phyloP scores from a whole-genome alignment of 1,140 invertebrate genomes.

The Mya arenaria region DNA sequence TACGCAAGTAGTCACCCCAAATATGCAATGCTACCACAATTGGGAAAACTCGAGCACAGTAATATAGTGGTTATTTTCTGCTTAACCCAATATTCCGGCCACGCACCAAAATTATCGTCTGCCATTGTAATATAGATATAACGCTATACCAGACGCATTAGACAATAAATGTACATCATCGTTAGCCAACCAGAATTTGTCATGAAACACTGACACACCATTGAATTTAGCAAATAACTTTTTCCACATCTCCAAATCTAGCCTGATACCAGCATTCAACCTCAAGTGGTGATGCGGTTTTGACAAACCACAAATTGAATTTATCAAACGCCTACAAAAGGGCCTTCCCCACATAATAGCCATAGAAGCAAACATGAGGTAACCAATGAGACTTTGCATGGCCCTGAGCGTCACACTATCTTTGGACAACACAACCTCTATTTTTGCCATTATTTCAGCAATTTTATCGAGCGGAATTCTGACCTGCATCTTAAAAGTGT shows the following conservation, averaged over 20 bases:
- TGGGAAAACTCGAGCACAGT: constrained; percentile 53
- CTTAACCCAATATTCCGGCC: constrained; percentile 7
- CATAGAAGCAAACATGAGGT: constrained; percentile 40
- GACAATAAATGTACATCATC: constrained; percentile 33
- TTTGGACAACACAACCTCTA: background rate
- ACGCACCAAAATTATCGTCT: constrained; percentile 21
- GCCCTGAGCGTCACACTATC: constrained; percentile 25
- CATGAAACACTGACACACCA: constrained; percentile 41
- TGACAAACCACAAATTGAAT: background rate
- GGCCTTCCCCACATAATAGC: constrained; percentile 31
- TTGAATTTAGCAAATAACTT: constrained; percentile 47
- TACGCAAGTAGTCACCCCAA: constrained; percentile 2
- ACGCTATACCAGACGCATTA: constrained; percentile 27
- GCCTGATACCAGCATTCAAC: constrained; percentile 3
- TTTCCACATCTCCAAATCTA: constrained; percentile 54
- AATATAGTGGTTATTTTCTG: constrained; percentile 25
- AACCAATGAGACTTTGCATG: constrained; percentile 54
- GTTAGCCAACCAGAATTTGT: background rate
- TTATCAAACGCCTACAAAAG: constrained; percentile 29
- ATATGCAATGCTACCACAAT: constrained; percentile 49
- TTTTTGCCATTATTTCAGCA: background rate
- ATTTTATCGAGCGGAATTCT: constrained; percentile 23
- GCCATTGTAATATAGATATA: constrained; percentile 44
- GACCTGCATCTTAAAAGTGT: constrained; percentile 42
- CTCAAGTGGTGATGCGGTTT: constrained; percentile 46